Conservation (phyloP, 37 sponge, comb jelly and placozoan genomes). For the Aphrocallistes beatrix region DNA sequence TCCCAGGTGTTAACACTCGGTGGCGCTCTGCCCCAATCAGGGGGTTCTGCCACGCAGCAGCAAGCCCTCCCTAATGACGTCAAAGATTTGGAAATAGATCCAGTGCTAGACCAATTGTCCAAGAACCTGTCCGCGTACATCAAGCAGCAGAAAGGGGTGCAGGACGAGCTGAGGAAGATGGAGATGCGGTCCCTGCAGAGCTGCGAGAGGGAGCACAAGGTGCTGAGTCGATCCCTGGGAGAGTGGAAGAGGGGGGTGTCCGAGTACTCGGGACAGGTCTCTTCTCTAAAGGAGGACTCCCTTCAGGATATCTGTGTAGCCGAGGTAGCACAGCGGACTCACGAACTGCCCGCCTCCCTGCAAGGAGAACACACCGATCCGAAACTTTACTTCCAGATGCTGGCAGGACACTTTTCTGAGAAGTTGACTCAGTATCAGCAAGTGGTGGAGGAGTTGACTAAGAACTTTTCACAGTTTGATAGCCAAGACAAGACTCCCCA, state of each 20-base stretch:
- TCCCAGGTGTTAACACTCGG: not conserved
- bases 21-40: not conserved
- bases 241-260: slow-evolving; percentile 9
- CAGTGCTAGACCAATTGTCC: not conserved
- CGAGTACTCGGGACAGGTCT: not conserved
- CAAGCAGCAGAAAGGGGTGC: not conserved
- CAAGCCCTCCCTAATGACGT: not conserved
- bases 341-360: not conserved
- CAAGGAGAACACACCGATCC: not conserved
- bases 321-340: not conserved
- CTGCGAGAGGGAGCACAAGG: not conserved
- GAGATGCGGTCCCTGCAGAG: not conserved
- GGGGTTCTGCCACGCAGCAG: not conserved
- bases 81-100: not conserved
- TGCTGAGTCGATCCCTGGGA: not conserved
- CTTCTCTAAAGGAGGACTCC: not conserved
- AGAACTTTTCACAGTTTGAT: not conserved
- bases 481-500: not conserved
- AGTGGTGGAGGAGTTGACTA: not conserved
- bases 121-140: not conserved
- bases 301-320: not conserved
- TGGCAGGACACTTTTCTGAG: not conserved
- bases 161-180: not conserved
- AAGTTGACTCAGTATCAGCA: not conserved
- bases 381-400: not conserved